Conservation (phyloP, 2,113 vertebrate genomes). For the Mellivora capensis region DNA sequence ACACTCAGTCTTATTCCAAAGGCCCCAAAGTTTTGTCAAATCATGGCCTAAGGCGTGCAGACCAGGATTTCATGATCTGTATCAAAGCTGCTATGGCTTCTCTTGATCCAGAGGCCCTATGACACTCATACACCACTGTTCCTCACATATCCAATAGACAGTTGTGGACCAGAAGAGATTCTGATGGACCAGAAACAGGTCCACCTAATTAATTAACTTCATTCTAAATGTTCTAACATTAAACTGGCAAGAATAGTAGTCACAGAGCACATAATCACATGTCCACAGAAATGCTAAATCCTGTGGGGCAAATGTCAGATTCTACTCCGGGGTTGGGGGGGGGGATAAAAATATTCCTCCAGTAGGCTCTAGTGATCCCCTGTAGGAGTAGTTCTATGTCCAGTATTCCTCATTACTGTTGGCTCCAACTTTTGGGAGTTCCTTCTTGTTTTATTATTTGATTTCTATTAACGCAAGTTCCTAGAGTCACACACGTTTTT, state of each 20-base stretch:
- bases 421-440: background rate
- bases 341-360: background rate
- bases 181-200: background rate
- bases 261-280: background rate
- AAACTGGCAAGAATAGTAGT: background rate
- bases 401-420: background rate
- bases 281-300: background rate
- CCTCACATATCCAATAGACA: background rate
- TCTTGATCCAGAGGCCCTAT: background rate
- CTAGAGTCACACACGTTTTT: background rate
- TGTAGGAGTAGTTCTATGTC: background rate
- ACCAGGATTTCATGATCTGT: background rate
- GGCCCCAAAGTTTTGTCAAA: background rate
- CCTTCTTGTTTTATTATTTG: constrained; percentile 11
- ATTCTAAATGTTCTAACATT: background rate
- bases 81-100: background rate
- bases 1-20: background rate
- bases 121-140: background rate
- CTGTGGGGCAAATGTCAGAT: background rate
- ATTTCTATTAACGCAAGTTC: background rate
- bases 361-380: background rate
- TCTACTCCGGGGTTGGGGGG: background rate
- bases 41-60: background rate
- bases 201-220: background rate
- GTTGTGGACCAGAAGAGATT: background rate